Base-by-base conservation (phyloP, 2,113 vertebrate genomes). In the Phoenicopterus ruber region DNA sequence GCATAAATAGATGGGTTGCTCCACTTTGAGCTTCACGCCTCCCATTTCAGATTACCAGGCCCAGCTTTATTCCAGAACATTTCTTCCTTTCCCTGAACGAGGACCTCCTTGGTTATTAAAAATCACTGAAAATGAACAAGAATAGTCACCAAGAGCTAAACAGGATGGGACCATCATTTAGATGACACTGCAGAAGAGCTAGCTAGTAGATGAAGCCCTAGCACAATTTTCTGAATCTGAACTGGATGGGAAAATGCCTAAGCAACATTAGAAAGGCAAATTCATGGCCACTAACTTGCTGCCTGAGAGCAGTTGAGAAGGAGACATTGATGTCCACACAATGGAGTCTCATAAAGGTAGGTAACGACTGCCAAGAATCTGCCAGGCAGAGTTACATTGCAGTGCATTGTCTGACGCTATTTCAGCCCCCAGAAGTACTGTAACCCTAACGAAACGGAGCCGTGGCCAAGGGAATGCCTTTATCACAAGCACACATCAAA, bases 301-400 rank as follows among this genome's bases (percentile, higher is more conserved):
- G 92, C 57, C 92, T 93, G 65, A 95, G 91, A 91, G 74, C 73
- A 49, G 77, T 1, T 85, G 73, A 91, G 94, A 82, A 89, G 94
- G 81, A 90, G 86, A 95, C 93, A 50, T 77, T 95, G 94, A 97
- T 87, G 89, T 66, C 91, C 77, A 54, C 78, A 95, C 96, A 95
- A 97, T 91, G 58, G 87, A 88, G 70, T 77, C 91, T 77, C 91
- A 85, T 94, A 94, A 96, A 93, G 86, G 94, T 94, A 76, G 36
- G 86, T 76, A 88, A 40, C 0, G 28, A 94, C 72, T 95, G 93
- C 95, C 96, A 97, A 97, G 89, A 96, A 95, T 89, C 94, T 96
- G 93, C 95, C 95, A 95, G 80, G 77, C 91, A 92, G 69, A 87
- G 77, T 24, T 86, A 52, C 81, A 73, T 67, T 92, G 86, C 79